These are phyloP conservation scores for Hecatera dysodea DNA, from an alignment of 2,888 invertebrate species.

Conservation along the genomic window DNA sequence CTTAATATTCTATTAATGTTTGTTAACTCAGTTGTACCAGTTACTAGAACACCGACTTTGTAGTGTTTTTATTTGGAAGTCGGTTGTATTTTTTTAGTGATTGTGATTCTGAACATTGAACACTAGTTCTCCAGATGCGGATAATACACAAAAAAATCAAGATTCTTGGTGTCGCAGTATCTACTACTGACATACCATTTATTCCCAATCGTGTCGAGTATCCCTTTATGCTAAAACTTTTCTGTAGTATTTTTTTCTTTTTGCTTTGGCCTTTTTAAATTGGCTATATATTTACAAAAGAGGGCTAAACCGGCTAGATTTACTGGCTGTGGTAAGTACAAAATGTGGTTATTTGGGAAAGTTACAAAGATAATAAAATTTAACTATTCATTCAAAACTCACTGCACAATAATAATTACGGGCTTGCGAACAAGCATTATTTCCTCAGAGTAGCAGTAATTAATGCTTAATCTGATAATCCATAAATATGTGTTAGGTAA, in stretches of 20 bases:
- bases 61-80: too few species aligned
- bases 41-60: too few species aligned
- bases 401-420: slow-evolving; percentile 17
- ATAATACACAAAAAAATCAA: slow-evolving; percentile 12
- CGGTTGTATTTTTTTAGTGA: not conserved
- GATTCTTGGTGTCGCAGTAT: not conserved
- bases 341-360: slow-evolving; percentile 18
- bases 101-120: slow-evolving; percentile 15
- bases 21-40: too few species aligned
- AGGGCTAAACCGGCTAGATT: slow-evolving; percentile 1
- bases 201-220: not conserved
- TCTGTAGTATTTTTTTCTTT: not conserved
- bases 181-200: slow-evolving; percentile 4
- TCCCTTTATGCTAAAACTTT: slow-evolving; percentile 17
- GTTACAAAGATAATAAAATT: not conserved
- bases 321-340: slow-evolving; percentile 14
- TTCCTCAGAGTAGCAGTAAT: slow-evolving; percentile 9
- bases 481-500: slow-evolving; percentile 2
- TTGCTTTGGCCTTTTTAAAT: not conserved
- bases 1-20: too few species aligned
- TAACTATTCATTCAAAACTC: slow-evolving; percentile 24
- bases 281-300: slow-evolving; percentile 15
- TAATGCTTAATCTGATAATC: slow-evolving; percentile 25
- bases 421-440: not conserved
- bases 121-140: not conserved